Conservation (phyloP, 64 coral and sea anemone species). For the Montipora efflorescens region DNA sequence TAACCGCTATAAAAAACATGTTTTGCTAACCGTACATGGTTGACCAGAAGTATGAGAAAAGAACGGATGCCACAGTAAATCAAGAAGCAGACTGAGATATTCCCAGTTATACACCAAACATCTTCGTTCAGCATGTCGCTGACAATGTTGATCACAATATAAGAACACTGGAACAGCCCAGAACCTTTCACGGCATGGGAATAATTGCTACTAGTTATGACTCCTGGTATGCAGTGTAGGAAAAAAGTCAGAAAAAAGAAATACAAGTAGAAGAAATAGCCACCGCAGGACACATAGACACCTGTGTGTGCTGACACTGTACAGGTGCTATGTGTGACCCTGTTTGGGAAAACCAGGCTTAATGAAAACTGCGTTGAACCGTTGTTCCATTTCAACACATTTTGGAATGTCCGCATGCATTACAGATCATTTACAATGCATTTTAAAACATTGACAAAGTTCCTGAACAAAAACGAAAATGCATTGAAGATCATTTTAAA, state of each 20-base stretch:
- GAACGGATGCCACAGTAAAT: not conserved
- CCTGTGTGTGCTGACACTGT: not conserved
- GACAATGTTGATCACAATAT: slow-evolving; percentile 19
- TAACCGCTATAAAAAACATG: too few relatives aligned
- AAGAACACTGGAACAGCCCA: not conserved
- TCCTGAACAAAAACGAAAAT: too few relatives aligned
- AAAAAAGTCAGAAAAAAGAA: not conserved
- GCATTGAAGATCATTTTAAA: too few relatives aligned
- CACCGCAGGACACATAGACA: not conserved
- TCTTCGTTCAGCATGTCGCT: not conserved
- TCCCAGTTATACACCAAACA: not conserved
- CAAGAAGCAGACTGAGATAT: not conserved
- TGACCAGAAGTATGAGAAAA: not conserved
- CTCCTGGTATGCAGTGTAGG: not conserved
- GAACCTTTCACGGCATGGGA: slow-evolving; percentile 13
- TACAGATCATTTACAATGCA: too few relatives aligned
- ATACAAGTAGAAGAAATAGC: slow-evolving; percentile 15
- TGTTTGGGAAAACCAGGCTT: too few relatives aligned
- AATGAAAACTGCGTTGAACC: too few relatives aligned
- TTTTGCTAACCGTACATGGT: slow-evolving; percentile 20
- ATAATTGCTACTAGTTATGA: slow-evolving; percentile 2
- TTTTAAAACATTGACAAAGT: too few relatives aligned
- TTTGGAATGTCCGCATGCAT: too few relatives aligned
- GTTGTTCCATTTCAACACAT: too few relatives aligned
- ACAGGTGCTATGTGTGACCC: not conserved